These are phyloP conservation scores for Gonocerus acuteangulatus DNA, from an alignment of 2,888 invertebrate genomes.

Conservation along the genomic window DNA sequence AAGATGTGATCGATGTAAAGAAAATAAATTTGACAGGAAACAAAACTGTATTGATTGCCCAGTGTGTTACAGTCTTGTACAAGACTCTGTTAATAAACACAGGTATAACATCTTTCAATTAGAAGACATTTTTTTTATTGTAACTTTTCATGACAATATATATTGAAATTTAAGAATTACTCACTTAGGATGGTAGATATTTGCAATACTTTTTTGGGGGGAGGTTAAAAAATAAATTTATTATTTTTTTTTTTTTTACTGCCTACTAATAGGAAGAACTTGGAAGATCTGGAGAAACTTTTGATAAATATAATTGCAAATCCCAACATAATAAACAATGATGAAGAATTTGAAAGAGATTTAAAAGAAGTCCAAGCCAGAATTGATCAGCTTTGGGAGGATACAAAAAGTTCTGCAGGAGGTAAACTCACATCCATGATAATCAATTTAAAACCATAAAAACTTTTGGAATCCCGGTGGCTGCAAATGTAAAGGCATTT, in stretches of 20 bases:
- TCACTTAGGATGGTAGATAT: too few relatives aligned
- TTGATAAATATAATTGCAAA: slow-evolving; percentile 46
- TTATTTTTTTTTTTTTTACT: too few relatives aligned
- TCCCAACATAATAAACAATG: slow-evolving; percentile 79
- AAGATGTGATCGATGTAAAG: slow-evolving; percentile 90
- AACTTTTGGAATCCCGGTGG: too few relatives aligned
- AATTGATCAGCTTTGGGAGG: slow-evolving; percentile 64
- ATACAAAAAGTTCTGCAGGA: slow-evolving; percentile 53
- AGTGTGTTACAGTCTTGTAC: slow-evolving; percentile 89
- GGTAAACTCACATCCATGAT: too few relatives aligned
- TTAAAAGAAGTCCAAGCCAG: slow-evolving; percentile 66
- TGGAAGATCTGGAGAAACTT: slow-evolving; percentile 65
- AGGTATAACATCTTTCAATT: too few relatives aligned
- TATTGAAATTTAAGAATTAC: background rate
- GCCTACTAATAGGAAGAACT: slow-evolving; percentile 48
- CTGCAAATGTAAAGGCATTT: too few relatives aligned
- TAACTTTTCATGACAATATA: background rate
- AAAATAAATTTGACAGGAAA: slow-evolving; percentile 88
- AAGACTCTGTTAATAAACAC: slow-evolving; percentile 73
- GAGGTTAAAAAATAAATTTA: too few relatives aligned
- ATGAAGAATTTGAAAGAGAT: slow-evolving; percentile 80
- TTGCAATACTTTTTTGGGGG: too few relatives aligned
- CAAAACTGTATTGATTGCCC: slow-evolving; percentile 87
- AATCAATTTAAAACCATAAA: too few relatives aligned
- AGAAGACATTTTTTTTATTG: background rate